Evolutionary conservation across 2,797 vertebrate genomes (phyloP).

Genomic region (Spheniscus humboldti): DNA sequence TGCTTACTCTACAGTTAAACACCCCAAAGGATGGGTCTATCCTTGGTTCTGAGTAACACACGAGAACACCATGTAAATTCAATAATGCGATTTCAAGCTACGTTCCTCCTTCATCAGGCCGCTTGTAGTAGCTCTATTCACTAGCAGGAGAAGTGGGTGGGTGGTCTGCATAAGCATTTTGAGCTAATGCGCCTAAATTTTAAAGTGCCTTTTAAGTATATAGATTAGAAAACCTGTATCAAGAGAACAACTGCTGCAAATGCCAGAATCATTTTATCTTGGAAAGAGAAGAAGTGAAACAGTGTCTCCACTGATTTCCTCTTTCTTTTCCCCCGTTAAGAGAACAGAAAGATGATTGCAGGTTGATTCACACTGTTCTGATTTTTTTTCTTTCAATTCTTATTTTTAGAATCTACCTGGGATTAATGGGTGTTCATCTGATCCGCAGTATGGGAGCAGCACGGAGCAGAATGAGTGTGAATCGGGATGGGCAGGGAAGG

Average conservation of each 20-base stretch:
- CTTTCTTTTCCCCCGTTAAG: constrained; percentile 3
- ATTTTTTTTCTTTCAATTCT: neutral
- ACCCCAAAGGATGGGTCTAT: neutral
- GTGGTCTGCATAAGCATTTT: constrained; percentile 13
- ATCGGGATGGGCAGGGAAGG: neutral
- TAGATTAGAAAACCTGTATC: constrained; percentile 23
- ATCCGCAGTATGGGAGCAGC: neutral
- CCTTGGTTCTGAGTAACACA: neutral
- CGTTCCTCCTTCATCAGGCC: neutral
- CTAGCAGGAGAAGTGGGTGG: neutral
- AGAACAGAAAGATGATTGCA: constrained; percentile 36
- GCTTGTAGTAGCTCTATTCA: constrained; percentile 1
- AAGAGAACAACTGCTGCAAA: constrained; percentile 32
- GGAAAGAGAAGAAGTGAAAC: constrained; percentile 18
- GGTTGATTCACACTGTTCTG: constrained; percentile 18
- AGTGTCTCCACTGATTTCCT: constrained; percentile 20
- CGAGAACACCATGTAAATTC: neutral
- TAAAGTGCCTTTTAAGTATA: constrained; percentile 1
- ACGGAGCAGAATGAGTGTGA: neutral
- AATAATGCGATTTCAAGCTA: neutral
- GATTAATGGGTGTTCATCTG: constrained; percentile 6
- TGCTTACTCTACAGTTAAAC: neutral
- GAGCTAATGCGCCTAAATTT: constrained; percentile 1
- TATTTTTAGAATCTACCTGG: constrained; percentile 22
- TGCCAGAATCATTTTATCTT: neutral